Conservation (phyloP, 2,797 vertebrate species). For the Myotis pilosus region DNA sequence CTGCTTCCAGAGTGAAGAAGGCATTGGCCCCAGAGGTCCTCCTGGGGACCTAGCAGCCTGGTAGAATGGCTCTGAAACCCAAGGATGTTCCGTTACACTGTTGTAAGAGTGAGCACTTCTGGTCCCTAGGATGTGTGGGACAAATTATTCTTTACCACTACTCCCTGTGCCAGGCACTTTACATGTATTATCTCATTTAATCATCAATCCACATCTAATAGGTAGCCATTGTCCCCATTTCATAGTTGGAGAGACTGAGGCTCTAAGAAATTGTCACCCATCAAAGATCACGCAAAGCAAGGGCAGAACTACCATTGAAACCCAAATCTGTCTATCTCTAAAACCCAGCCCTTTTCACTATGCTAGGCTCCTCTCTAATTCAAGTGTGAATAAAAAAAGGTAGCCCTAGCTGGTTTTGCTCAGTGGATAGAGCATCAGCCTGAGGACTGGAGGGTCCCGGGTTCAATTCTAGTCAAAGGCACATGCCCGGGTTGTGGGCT, state of each 20-base stretch:
- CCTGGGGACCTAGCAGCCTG: neutral
- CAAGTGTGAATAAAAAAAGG: neutral
- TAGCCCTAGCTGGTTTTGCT: too few species aligned
- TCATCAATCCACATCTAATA: neutral
- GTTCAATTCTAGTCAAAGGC: too few species aligned
- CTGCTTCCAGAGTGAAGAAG: neutral
- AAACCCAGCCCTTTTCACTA: neutral
- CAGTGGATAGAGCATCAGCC: too few species aligned
- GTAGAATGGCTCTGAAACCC: neutral
- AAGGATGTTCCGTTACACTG: neutral
- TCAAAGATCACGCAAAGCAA: neutral
- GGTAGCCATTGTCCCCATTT: neutral
- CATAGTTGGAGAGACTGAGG: neutral
- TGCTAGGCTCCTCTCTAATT: neutral
- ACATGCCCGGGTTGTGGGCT: too few species aligned
- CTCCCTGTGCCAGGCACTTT: neutral
- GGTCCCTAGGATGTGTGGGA: neutral
- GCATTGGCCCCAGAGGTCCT: neutral
- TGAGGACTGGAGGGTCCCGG: too few species aligned
- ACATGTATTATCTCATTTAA: neutral
- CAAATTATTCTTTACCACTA: slow-evolving; percentile 1
- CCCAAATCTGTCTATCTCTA: neutral
- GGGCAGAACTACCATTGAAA: neutral
- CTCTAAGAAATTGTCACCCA: neutral
- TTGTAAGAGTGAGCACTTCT: neutral